Percentiles rank a stretch among this genome's conserved stretches.
Conservation (phyloP, 2,113 vertebrate species). For the Oncorhynchus gorbuscha region DNA sequence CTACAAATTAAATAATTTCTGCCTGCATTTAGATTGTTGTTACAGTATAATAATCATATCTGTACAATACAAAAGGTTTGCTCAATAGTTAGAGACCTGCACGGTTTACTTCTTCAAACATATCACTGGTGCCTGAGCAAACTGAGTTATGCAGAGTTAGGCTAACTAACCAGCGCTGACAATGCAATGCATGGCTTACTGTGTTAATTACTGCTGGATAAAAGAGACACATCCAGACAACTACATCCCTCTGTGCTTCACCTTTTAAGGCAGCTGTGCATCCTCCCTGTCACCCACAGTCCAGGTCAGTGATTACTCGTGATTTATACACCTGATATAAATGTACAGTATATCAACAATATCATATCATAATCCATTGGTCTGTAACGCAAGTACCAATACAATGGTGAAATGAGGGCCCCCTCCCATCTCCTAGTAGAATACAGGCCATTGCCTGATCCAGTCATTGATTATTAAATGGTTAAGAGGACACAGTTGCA, state of each 20-base stretch:
- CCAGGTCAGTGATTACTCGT: conserved; percentile 20
- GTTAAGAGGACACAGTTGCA: conserved; percentile 58
- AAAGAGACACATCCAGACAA: conserved; percentile 70
- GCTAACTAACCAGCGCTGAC: conserved; percentile 36
- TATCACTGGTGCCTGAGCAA: conserved; percentile 34
- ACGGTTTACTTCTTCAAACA: conserved; percentile 39
- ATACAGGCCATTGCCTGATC: not conserved
- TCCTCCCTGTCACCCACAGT: conserved; percentile 33
- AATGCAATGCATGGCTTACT: conserved; percentile 62
- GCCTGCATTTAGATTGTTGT: conserved; percentile 46
- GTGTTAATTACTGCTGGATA: conserved; percentile 58
- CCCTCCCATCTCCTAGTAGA: not conserved
- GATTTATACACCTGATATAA: conserved; percentile 5
- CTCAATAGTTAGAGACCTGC: conserved; percentile 35
- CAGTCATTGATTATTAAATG: not conserved
- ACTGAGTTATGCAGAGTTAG: conserved; percentile 31
- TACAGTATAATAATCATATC: conserved; percentile 28
- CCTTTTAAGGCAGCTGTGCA: conserved; percentile 71
- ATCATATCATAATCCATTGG: conserved; percentile 2
- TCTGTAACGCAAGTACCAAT: conserved; percentile 5
- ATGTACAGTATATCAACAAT: not conserved
- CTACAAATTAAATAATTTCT: conserved; percentile 37
- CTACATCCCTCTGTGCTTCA: conserved; percentile 55
- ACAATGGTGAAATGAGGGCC: not conserved
- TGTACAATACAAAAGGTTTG: conserved; percentile 43